Evolutionary conservation across 2,797 vertebrate species (phyloP).

Genomic region (Heteromormyrus szaboi): DNA sequence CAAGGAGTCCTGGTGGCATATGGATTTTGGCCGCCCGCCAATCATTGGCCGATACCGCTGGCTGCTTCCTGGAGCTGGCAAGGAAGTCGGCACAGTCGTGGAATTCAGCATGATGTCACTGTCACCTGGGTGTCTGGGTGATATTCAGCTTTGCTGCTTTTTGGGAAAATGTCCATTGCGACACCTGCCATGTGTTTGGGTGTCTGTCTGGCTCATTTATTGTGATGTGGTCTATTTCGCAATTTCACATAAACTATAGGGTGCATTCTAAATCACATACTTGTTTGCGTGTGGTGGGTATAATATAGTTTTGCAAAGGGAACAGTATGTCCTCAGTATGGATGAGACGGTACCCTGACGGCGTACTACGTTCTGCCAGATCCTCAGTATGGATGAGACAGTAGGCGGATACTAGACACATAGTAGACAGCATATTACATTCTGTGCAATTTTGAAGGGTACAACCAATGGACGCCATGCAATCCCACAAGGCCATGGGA

Average conservation of each 20-base stretch:
- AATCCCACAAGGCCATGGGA: not conserved
- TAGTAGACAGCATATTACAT: no score
- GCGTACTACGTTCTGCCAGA: no score
- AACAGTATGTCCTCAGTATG: not conserved
- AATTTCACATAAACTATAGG: not conserved
- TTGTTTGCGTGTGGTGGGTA: not conserved
- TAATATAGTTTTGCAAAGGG: constrained; percentile 23
- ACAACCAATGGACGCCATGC: not conserved
- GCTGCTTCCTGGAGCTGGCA: constrained; percentile 25
- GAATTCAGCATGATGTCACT: not conserved
- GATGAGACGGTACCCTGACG: no score
- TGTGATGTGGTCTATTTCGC: constrained; percentile 30
- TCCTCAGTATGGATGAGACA: no score
- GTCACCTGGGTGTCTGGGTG: not conserved
- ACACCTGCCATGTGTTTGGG: constrained; percentile 43
- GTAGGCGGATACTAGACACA: no score
- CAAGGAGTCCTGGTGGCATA: not conserved
- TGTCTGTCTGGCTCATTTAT: constrained; percentile 40
- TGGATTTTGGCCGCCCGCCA: constrained; percentile 11
- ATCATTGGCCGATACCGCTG: not conserved
- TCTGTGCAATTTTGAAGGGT: not conserved
- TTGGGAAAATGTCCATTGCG: constrained; percentile 39
- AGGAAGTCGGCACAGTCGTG: constrained; percentile 28
- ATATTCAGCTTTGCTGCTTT: constrained; percentile 22
- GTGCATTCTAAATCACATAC: not conserved